These are phyloP conservation scores for Australoheros scitulus DNA, from an alignment of 2,113 vertebrate species.

Conservation along the genomic window DNA sequence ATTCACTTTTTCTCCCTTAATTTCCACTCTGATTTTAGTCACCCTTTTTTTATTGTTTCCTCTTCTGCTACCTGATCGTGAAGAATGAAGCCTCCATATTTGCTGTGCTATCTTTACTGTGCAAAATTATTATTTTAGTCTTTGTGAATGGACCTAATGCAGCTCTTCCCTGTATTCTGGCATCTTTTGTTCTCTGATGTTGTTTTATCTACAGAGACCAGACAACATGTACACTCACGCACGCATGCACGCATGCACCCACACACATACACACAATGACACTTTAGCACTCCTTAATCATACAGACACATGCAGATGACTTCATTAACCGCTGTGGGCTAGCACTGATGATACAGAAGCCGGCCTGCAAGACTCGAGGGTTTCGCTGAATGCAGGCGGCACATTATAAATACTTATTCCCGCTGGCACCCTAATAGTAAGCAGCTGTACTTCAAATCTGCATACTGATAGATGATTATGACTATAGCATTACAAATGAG, in stretches of 20 bases:
- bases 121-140: slow-evolving; percentile 21
- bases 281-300: slow-evolving; percentile 64
- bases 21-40: slow-evolving; percentile 11
- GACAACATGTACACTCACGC: slow-evolving; percentile 13
- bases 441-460: slow-evolving; percentile 61
- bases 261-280: slow-evolving; percentile 13
- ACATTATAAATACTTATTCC: slow-evolving; percentile 61
- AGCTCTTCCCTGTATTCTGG: slow-evolving; percentile 11
- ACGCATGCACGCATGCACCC: too few species aligned
- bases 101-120: neutral
- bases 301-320: slow-evolving; percentile 67
- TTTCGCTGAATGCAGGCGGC: slow-evolving; percentile 39
- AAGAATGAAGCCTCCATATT: slow-evolving; percentile 14
- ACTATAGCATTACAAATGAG: slow-evolving; percentile 38
- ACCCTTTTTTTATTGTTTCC: slow-evolving; percentile 14
- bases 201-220: slow-evolving; percentile 44
- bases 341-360: slow-evolving; percentile 61
- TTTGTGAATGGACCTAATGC: slow-evolving; percentile 10
- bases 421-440: slow-evolving; percentile 50
- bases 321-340: slow-evolving; percentile 70
- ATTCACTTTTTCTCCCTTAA: slow-evolving; percentile 25
- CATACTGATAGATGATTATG: slow-evolving; percentile 60
- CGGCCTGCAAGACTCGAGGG: slow-evolving; percentile 46
- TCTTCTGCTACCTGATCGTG: slow-evolving; percentile 18
- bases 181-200: slow-evolving; percentile 51